phyloP scores from a whole-genome alignment of 2,113 vertebrate genomes.

The Hemiscyllium ocellatum region DNA sequence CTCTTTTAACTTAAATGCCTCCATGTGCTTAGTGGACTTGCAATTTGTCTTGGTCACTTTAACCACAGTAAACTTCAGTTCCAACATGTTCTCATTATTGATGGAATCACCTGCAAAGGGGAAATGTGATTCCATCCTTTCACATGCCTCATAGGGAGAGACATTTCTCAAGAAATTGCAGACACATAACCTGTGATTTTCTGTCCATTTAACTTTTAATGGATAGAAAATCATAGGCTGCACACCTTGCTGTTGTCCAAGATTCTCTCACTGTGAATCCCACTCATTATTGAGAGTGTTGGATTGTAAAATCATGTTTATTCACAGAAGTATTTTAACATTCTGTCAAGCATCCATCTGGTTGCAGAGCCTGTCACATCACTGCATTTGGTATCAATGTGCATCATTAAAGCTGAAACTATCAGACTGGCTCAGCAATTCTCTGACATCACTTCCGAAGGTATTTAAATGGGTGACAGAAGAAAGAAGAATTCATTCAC shows the following conservation, averaged over 20 bases:
- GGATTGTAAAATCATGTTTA: neutral
- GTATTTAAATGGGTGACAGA: neutral
- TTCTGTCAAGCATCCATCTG: neutral
- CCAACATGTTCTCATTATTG: neutral
- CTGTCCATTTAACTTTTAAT: neutral
- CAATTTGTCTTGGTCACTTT: neutral
- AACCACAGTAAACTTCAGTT: neutral
- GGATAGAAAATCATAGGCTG: conserved; percentile 4
- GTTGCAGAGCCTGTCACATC: neutral
- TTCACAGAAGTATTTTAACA: neutral
- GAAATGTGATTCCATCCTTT: neutral
- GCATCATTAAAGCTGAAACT: neutral
- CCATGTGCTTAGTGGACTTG: neutral
- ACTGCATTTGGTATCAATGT: neutral
- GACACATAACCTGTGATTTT: neutral
- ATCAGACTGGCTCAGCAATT: neutral
- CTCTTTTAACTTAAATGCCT: neutral
- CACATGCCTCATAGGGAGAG: neutral
- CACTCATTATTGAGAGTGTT: neutral
- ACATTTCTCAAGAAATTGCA: neutral
- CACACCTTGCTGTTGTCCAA: neutral
- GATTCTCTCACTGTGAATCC: neutral
- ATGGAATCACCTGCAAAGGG: neutral
- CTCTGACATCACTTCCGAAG: neutral
- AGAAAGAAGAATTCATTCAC: neutral